phyloP scores from a whole-genome alignment of 2,797 vertebrate species.

The Babyrousa celebensis region DNA sequence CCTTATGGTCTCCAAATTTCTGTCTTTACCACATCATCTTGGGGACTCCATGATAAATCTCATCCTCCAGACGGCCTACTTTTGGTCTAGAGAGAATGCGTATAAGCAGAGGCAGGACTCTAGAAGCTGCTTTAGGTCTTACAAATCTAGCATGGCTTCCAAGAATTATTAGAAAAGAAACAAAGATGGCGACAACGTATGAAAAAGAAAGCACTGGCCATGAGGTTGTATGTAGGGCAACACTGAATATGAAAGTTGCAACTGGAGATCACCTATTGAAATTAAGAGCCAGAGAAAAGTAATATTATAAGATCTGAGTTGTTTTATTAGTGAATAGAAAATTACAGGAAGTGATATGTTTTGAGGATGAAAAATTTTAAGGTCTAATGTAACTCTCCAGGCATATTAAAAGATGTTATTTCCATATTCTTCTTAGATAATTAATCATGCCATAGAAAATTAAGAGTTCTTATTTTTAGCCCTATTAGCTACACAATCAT shows the following conservation, averaged over 20 bases:
- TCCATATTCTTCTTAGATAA: slow-evolving; percentile 88
- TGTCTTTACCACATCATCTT: background rate
- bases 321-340: slow-evolving; percentile 76
- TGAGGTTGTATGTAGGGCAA: background rate
- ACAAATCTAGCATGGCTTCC: background rate
- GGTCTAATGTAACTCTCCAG: slow-evolving; percentile 79
- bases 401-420: slow-evolving; percentile 87
- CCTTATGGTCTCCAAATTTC: slow-evolving; percentile 11
- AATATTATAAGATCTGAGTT: slow-evolving; percentile 14
- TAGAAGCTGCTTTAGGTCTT: slow-evolving; percentile 57
- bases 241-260: background rate
- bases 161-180: slow-evolving; percentile 58
- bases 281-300: slow-evolving; percentile 39
- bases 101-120: background rate
- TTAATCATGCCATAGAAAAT: slow-evolving; percentile 89
- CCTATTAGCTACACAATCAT: slow-evolving; percentile 89
- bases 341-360: slow-evolving; percentile 73
- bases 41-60: background rate
- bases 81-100: background rate
- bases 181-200: background rate
- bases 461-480: slow-evolving; percentile 90
- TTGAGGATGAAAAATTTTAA: slow-evolving; percentile 81
- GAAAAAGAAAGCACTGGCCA: background rate
- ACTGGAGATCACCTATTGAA: slow-evolving; percentile 11
- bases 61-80: background rate